phyloP scores from a whole-genome alignment of 2,113 vertebrate genomes.

The Cairina moschata region DNA sequence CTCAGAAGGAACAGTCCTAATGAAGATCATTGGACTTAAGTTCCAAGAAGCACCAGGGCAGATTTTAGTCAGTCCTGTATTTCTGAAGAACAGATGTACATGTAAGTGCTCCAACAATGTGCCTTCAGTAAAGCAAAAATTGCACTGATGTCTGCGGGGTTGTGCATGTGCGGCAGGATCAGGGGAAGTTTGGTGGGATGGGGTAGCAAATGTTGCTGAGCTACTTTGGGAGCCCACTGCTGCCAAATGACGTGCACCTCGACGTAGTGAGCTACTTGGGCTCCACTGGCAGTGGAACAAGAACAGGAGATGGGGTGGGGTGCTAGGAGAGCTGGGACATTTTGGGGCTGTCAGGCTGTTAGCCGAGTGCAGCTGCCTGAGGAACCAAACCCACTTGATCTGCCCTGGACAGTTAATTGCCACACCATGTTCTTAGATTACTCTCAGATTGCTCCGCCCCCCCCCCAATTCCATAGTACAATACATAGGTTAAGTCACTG shows the following conservation, averaged over 20 bases:
- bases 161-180: rapidly evolving
- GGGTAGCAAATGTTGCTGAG: rapidly evolving
- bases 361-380: background rate
- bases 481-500: background rate
- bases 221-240: background rate
- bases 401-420: background rate
- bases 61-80: background rate
- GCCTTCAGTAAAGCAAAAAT: background rate
- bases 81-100: background rate
- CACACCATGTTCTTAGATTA: background rate
- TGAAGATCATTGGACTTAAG: background rate
- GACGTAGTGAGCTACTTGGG: background rate
- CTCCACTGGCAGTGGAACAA: background rate
- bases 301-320: background rate
- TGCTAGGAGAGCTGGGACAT: rapidly evolving
- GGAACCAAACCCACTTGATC: background rate
- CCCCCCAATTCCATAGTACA: background rate
- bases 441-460: too few relatives aligned
- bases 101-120: background rate
- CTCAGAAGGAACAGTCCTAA: background rate
- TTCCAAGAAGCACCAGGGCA: background rate
- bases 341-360: background rate
- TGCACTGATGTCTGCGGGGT: rapidly evolving
- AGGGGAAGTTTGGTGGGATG: background rate
- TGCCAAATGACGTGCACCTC: background rate